Evolutionary conservation across 2,797 vertebrate species (phyloP), one percentile per base, ranked within the genome.

Genomic region (Acanthiza pusilla): DNA sequence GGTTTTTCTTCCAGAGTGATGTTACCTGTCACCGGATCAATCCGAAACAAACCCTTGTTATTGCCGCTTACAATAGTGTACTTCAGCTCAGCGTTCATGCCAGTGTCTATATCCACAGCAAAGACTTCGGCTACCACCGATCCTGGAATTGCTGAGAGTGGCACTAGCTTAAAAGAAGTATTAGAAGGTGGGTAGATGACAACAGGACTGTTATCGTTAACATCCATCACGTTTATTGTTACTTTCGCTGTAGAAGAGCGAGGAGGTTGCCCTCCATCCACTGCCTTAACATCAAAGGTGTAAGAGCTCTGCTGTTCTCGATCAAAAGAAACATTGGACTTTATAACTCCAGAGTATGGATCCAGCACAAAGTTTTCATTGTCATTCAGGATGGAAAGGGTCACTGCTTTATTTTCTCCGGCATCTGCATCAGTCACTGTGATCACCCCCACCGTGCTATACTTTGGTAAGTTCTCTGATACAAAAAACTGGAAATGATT

Each of bases 401-500:
- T 99, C 93, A 99, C 99, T 8, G 98, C 99, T 65, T 99, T 99
- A 76, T 99, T 99, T 86, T 99, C 99, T 15, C 99, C 99, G 0
- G 99, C 99, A 74, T 99, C 99, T 5, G 99, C 98, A 80, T 99
- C 99, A 5, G 99, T 99, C 95, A 99, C 99, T 5, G 99, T 99
- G 97, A 99, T 99, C 80, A 99, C 99, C 16, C 99, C 99, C 74
- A 99, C 99, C 0, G 99, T 99, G 97, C 99, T 99, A 97, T 99
- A 99, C 97, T 99, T 99, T 88, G 99, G 99, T 94, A 99, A 98
- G 97, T 99, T 99, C 97, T 99, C 99, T 0, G 99, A 99, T 94
- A 99, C 99, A n/a, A 99, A 99, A 97, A 99, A 99, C 95, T 99
- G 99, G 97, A 99, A 99, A 97, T 99, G 99, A 94, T 99, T 99